Evolutionary conservation across 53 echinoderm and acorn worm genomes (phyloP).

Genomic region (Patiria pectinifera): DNA sequence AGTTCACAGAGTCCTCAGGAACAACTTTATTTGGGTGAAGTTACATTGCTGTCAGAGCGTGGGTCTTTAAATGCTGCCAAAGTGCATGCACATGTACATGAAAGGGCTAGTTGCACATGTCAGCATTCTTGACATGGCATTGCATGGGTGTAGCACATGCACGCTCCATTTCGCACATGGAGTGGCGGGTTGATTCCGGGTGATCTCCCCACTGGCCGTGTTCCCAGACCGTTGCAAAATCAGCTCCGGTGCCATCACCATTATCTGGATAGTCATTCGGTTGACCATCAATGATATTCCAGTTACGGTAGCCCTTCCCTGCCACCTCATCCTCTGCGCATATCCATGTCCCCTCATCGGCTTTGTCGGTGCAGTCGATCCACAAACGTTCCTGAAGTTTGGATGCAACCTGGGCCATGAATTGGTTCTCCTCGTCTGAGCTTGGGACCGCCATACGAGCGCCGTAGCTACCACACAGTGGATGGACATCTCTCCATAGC

Average conservation of each 20-base stretch:
- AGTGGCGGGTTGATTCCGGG: not conserved
- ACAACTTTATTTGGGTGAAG: too few species aligned
- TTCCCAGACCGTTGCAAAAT: not conserved
- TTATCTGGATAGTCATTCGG: not conserved
- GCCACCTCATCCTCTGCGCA: not conserved
- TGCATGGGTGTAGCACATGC: not conserved
- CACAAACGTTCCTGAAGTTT: not conserved
- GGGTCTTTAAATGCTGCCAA: too few species aligned
- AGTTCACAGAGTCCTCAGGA: too few species aligned
- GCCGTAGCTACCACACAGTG: conserved; percentile 10
- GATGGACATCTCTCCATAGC: conserved; percentile 24
- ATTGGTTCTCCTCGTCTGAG: conserved; percentile 11
- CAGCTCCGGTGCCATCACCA: not conserved
- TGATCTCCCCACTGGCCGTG: not conserved
- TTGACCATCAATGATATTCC: not conserved
- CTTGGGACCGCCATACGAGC: conserved; percentile 26
- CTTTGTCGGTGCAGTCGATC: conserved; percentile 21
- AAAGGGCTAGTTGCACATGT: not conserved
- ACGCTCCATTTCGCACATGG: not conserved
- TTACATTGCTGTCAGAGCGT: too few species aligned
- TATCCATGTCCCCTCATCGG: not conserved
- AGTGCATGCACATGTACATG: not conserved
- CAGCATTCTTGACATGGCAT: not conserved
- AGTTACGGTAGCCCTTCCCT: conserved; percentile 9
- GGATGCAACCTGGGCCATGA: not conserved